Base-by-base conservation (phyloP, 2,888 invertebrate species). In the Vesta saturnalis region DNA sequence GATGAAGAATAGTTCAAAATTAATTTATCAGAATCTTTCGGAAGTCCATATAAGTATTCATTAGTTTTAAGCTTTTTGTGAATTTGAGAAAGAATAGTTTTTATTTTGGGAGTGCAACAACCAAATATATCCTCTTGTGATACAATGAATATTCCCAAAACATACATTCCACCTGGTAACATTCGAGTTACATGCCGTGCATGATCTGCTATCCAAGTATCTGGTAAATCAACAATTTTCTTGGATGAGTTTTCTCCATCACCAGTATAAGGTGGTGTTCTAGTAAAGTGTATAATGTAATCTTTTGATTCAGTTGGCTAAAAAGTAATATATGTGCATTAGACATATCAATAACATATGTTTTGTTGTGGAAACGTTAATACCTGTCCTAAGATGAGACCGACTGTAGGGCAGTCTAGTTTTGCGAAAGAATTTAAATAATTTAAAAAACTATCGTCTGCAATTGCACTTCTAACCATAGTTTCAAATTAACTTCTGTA, bases 131-230 rank as follows among this genome's bases (percentile, higher is more conserved):
- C 90, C 71, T 88, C 89, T 70, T 89, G 87, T 15, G 90, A 90
- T 60, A 91, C 89, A 23, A 94, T 85, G 83, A 95, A 96, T 75
- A 95, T 86, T 73, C 93, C 96, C 80, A 95, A 86, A 56, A 96
- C 92, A 84, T 90, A 90, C 87, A 96, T 90, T 54, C 96, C 96
- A 47, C 96, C 97, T 30, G 96, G 94, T 70, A 96, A 85, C 95
- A 96, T 96, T 83, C 94, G 89, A 1, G 92, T 92, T 0, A 94
- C 93, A 86, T 94, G 93, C 81, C 91, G 90, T 46, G 94, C 94
- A 85, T 96, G 95, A 79, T 94, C 92, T 0, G 91, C 90, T 1
- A 93, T 87, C 89, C 91, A 91, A 59, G 85, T 86, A 71, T 92
- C 91, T 21, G 90, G 89, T 60, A 92, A 85, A 70, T 87, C 88